phyloP scores from a whole-genome alignment of 35 echinoderm and acorn worm genomes.

The Holothuria glaberrima region DNA sequence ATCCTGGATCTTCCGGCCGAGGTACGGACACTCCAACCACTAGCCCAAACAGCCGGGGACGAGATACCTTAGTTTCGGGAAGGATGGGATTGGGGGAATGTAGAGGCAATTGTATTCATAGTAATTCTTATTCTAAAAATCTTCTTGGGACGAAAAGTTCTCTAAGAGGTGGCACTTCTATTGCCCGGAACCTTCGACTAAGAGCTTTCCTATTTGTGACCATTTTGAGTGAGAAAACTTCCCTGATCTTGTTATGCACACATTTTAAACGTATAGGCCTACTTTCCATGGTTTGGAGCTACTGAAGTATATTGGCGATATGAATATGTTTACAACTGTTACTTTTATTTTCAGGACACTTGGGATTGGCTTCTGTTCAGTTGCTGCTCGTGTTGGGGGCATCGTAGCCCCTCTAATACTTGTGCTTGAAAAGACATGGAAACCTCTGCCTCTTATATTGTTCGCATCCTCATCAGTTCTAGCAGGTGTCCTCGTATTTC shows the following conservation, averaged over 20 bases:
- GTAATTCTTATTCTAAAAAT: not conserved
- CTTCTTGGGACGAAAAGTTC: not conserved
- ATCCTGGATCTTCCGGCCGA: too few relatives aligned
- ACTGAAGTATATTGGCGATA: not conserved
- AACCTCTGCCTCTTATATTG: conserved; percentile 38
- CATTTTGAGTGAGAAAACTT: too few relatives aligned
- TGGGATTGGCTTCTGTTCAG: conserved; percentile 56
- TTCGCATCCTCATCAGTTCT: conserved; percentile 48
- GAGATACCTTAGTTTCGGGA: too few relatives aligned
- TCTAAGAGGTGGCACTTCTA: not conserved
- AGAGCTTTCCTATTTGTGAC: too few relatives aligned
- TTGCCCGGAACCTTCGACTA: too few relatives aligned
- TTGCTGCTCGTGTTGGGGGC: conserved; percentile 60
- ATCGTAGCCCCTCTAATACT: conserved; percentile 64
- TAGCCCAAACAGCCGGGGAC: too few relatives aligned
- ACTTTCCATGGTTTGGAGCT: not conserved
- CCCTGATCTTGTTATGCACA: not conserved
- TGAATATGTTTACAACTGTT: not conserved
- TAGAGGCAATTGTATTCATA: too few relatives aligned
- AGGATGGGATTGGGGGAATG: too few relatives aligned
- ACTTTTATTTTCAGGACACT: not conserved
- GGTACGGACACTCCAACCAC: too few relatives aligned
- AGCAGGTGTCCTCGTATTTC: conserved; percentile 51
- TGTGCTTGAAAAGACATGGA: conserved; percentile 9
- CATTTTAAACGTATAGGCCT: not conserved